These are phyloP conservation scores for Drosophila kuntzei DNA, from an alignment of 2,888 invertebrate genomes.

Conservation along the genomic window DNA sequence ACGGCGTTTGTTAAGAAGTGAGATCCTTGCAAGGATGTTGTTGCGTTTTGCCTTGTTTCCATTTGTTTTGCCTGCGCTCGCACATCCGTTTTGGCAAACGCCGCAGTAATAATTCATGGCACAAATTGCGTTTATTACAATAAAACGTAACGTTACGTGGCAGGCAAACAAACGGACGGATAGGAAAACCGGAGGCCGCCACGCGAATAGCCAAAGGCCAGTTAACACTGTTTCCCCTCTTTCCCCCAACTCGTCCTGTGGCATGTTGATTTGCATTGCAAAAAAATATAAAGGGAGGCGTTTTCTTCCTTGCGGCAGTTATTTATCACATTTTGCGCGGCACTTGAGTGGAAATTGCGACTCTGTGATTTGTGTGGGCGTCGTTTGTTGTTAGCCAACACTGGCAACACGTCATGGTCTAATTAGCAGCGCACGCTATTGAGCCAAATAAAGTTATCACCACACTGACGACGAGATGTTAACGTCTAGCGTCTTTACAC, in stretches of 20 bases:
- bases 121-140: constrained; percentile 83
- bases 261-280: constrained; percentile 67
- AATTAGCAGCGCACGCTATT: constrained; percentile 59
- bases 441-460: constrained; percentile 56
- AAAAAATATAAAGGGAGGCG: constrained; percentile 32
- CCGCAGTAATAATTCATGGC: constrained; percentile 82
- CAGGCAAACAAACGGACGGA: constrained; percentile 20
- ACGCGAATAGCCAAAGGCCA: constrained; percentile 22
- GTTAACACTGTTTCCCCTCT: not conserved
- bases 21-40: constrained; percentile 35
- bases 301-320: constrained; percentile 44
- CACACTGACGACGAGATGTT: constrained; percentile 58
- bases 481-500: constrained; percentile 66
- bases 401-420: constrained; percentile 64
- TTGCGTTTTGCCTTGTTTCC: constrained; percentile 39
- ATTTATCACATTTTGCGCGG: constrained; percentile 49
- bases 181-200: not conserved
- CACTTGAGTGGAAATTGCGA: constrained; percentile 26
- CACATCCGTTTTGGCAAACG: constrained; percentile 68
- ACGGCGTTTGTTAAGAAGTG: not conserved
- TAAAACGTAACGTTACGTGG: constrained; percentile 52
- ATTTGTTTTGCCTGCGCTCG: constrained; percentile 53
- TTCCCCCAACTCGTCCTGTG: constrained; percentile 20
- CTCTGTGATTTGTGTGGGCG: constrained; percentile 62
- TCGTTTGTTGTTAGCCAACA: constrained; percentile 40